Evolutionary conservation across 2,797 vertebrate species (phyloP), one percentile per base, ranked within the genome.

Genomic region (Enteromius thamalakanensis): DNA sequence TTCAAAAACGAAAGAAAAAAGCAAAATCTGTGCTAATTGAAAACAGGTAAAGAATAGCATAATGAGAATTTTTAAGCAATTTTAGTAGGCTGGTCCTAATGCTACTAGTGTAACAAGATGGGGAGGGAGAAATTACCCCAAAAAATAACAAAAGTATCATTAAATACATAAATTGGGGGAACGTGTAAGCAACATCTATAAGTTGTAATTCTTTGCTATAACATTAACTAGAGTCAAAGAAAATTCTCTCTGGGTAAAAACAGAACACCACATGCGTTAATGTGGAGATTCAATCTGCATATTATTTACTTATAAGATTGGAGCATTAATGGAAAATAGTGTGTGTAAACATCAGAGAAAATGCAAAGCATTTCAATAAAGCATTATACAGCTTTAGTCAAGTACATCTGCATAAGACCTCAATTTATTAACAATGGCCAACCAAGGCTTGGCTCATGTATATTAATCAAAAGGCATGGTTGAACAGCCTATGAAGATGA

Each of bases 321-420:
- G 19, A 53, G 2, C 19, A 53, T 53, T 53, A 53, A 21, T 53
- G 51, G 19, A 19, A 53, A 19, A 53, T 53, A 53, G 51, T 53
- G 51, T 53, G 7, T 3, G 51, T 21, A 53, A 40, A 40, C n/a
- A 40, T 68, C 4, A 6, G 19, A 68, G 9, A n/a, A 68, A 42
- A 68, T n/a, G 65, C 40, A 12, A 42, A 69, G 37, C 67, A 42
- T 42, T n/a, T 42, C 21, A 42, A 68, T 68, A 42, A 68, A 68
- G 40, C 65, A 40, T 37, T 37, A 68, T 21, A 6, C 34, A 42
- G 7, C 37, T 68, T 67, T 14, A 68, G 67, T 69, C 11, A 1
- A 15, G 11, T 15, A 47, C 67, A 45, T 69, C 67, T 45, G 40
- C n/a, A 4, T 17, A 51, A 15, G 5, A 21, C 17, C 26, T 49